Evolutionary conservation across 53 echinoderm and acorn worm species (phyloP).

Genomic region (Mesocentrotus franciscanus): DNA sequence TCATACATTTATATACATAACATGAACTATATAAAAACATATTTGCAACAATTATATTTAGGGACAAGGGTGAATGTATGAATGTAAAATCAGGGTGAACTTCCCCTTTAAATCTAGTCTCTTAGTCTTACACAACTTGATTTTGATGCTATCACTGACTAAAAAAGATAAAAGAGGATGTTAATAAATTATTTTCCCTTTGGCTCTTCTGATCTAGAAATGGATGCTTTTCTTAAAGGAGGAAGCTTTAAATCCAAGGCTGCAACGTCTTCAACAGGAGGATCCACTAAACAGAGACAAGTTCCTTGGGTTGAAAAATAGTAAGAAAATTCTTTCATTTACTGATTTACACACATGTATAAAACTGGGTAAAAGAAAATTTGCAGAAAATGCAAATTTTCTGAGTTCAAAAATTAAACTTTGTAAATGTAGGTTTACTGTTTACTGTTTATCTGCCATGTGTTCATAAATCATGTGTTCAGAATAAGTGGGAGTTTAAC

Average conservation of each 20-base stretch:
- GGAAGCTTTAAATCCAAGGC: slow-evolving; percentile 78
- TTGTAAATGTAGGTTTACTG: too few species aligned
- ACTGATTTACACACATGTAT: too few species aligned
- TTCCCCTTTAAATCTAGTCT: too few species aligned
- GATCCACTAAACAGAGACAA: slow-evolving; percentile 70
- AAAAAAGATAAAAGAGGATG: background rate
- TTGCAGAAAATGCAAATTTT: background rate
- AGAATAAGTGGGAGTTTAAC: background rate
- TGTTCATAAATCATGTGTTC: too few species aligned
- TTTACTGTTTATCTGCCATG: too few species aligned
- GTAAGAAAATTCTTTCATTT: slow-evolving; percentile 65
- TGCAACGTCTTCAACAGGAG: slow-evolving; percentile 55
- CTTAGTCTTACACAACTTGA: background rate
- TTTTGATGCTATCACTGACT: background rate
- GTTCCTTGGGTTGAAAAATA: slow-evolving; percentile 97
- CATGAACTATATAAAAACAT: too few species aligned
- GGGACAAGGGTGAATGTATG: too few species aligned
- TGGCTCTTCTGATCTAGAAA: slow-evolving; percentile 19
- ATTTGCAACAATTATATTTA: too few species aligned
- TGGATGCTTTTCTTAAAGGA: slow-evolving; percentile 94
- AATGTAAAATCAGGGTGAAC: too few species aligned
- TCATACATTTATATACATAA: too few species aligned
- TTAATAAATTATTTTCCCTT: background rate
- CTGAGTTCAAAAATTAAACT: too few species aligned
- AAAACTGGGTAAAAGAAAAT: background rate